phyloP scores from a whole-genome alignment of 2,113 vertebrate genomes.

The Prochilodus magdalenae region DNA sequence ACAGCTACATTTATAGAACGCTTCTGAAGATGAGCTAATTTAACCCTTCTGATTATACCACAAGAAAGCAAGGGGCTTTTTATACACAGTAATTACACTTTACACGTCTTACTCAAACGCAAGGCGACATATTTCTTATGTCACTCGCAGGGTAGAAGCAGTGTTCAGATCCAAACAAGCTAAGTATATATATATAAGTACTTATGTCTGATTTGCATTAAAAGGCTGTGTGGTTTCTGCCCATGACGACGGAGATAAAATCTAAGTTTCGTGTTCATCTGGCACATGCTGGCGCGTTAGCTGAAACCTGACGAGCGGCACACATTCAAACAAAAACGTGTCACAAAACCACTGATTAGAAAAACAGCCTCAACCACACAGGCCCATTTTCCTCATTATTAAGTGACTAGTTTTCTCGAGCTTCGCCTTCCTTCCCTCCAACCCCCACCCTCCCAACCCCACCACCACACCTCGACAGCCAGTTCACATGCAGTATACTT shows the following conservation, averaged over 20 bases:
- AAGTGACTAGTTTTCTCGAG: constrained; percentile 15
- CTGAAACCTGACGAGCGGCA: constrained; percentile 38
- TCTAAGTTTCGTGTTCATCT: constrained; percentile 24
- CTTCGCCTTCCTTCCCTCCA: constrained; percentile 2
- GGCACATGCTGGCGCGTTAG: neutral
- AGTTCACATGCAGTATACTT: neutral
- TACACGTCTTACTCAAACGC: too few species aligned
- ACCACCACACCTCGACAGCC: constrained; percentile 20
- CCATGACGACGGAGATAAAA: neutral
- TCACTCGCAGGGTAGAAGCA: neutral
- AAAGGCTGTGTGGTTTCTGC: neutral
- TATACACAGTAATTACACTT: too few species aligned
- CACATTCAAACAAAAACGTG: constrained; percentile 52
- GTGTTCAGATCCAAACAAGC: neutral
- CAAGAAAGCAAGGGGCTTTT: too few species aligned
- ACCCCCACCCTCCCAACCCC: too few species aligned
- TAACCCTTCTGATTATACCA: too few species aligned
- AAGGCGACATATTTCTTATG: neutral
- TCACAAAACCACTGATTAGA: constrained; percentile 60
- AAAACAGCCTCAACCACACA: constrained; percentile 56
- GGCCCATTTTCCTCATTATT: constrained; percentile 44
- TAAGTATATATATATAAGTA: neutral
- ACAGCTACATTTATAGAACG: too few species aligned
- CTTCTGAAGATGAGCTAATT: too few species aligned
- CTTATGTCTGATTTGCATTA: neutral